Conservation (phyloP, 2,113 vertebrate genomes). For the Nesoenas mayeri region DNA sequence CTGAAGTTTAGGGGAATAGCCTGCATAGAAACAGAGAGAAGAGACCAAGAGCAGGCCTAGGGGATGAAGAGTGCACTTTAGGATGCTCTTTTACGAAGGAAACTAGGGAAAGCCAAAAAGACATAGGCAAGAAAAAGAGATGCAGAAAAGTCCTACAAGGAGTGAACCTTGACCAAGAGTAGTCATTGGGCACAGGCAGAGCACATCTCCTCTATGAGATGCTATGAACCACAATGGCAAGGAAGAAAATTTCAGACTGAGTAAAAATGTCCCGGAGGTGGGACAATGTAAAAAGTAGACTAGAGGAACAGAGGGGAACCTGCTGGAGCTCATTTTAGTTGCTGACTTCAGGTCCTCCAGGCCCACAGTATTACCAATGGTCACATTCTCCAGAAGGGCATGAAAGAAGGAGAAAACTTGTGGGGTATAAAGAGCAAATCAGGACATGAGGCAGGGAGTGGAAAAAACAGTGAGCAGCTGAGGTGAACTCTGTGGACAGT, state of each 20-base stretch:
- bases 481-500: fast-evolving
- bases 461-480: neutral
- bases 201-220: neutral
- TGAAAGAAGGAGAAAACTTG: neutral
- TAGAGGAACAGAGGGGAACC: neutral
- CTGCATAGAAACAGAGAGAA: neutral
- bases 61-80: neutral
- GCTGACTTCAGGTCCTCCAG: neutral
- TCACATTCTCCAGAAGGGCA: neutral
- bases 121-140: neutral
- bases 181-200: neutral
- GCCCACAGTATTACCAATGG: neutral
- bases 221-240: neutral
- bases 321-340: neutral
- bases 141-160: neutral
- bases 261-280: neutral
- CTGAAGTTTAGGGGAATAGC: neutral
- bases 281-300: neutral
- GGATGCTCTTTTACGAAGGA: neutral
- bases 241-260: neutral
- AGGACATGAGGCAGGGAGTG: neutral
- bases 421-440: neutral
- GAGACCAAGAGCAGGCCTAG: neutral
- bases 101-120: neutral
- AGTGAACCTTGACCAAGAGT: neutral